phyloP scores from a whole-genome alignment of 2,797 vertebrate genomes.

The Margarornis squamiger region DNA sequence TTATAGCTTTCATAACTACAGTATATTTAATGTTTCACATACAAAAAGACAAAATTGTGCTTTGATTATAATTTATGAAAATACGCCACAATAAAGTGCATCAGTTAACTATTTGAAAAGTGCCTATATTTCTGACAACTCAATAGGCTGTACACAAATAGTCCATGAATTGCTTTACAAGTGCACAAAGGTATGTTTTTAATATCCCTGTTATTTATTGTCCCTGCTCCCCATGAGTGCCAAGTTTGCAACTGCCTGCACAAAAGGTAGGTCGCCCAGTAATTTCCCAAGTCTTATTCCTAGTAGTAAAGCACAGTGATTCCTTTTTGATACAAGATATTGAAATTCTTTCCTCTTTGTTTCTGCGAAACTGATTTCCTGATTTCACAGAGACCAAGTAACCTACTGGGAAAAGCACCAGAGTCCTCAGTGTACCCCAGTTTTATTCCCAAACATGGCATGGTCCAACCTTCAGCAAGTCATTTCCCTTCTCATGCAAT shows the following conservation, averaged over 20 bases:
- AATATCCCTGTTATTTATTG: background rate
- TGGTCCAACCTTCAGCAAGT: background rate
- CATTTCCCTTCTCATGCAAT: background rate
- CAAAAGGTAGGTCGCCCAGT: background rate
- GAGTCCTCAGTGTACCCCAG: background rate
- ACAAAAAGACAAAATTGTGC: background rate
- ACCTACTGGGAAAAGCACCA: background rate
- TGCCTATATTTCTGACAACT: background rate
- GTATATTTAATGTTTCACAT: background rate
- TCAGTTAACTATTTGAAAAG: background rate
- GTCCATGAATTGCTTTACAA: background rate
- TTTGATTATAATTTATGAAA: slow-evolving; percentile 6
- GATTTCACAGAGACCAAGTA: background rate
- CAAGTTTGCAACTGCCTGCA: background rate
- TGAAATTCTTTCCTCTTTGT: background rate
- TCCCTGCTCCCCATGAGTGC: background rate
- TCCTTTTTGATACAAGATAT: background rate
- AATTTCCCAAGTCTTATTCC: background rate
- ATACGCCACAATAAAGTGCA: background rate
- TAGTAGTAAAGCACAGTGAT: background rate
- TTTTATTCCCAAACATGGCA: background rate
- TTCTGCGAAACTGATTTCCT: background rate
- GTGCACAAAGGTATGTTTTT: background rate
- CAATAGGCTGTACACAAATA: background rate
- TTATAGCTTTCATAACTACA: background rate